These are phyloP conservation scores for Pampus argenteus DNA, from an alignment of 2,797 vertebrate species.

Conservation along the genomic window DNA sequence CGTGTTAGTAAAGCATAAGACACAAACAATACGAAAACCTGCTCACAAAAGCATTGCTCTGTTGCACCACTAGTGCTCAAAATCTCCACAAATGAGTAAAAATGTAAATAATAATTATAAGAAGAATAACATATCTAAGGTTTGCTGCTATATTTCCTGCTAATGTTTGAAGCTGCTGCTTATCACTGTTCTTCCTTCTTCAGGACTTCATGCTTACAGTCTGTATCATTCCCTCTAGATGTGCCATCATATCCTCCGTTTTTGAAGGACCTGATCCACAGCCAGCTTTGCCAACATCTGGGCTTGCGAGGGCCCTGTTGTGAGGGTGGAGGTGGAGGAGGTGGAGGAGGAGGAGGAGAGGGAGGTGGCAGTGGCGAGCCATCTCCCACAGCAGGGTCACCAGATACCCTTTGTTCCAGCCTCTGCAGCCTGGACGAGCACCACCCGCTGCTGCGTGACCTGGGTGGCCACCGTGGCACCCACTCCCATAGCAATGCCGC, in stretches of 20 bases:
- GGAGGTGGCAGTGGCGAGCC: slow-evolving; percentile 88
- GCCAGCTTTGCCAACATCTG: slow-evolving; percentile 90
- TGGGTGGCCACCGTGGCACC: slow-evolving; percentile 77
- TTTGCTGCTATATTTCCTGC: background rate
- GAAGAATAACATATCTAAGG: background rate
- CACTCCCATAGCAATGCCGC: slow-evolving; percentile 76
- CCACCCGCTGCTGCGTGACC: slow-evolving; percentile 87
- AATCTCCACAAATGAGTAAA: background rate
- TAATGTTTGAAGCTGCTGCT: background rate
- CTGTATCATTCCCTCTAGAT: slow-evolving; percentile 65
- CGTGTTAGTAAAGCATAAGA: too few relatives aligned
- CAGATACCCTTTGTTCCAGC: slow-evolving; percentile 96
- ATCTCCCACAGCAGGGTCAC: slow-evolving; percentile 90
- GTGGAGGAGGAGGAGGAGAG: slow-evolving; percentile 80
- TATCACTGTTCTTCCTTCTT: background rate
- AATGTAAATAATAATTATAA: background rate
- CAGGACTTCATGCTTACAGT: slow-evolving; percentile 37
- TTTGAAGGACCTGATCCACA: slow-evolving; percentile 92
- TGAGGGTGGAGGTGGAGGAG: slow-evolving; percentile 76
- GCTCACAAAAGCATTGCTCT: background rate
- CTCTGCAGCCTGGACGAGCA: slow-evolving; percentile 94
- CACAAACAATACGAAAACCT: too few relatives aligned
- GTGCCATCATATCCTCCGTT: slow-evolving; percentile 84
- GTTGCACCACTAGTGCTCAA: background rate
- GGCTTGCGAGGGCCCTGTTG: slow-evolving; percentile 78